Conservation (phyloP, 2,113 vertebrate species). For the Syrmaticus mikado region DNA sequence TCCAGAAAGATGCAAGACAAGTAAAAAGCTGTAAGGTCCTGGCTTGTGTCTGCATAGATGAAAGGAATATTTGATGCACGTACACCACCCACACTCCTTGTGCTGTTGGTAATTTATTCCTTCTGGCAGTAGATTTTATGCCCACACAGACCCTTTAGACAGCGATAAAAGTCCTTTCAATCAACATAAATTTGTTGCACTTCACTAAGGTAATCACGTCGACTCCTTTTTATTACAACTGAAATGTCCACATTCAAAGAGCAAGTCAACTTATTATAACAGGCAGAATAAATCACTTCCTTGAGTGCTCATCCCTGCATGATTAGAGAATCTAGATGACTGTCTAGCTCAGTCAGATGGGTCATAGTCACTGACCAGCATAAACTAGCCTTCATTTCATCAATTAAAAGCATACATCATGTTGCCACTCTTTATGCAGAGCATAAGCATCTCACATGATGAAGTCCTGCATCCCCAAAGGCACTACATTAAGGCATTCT, state of each 20-base stretch:
- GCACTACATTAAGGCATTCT: slow-evolving; percentile 64
- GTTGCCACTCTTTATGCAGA: neutral
- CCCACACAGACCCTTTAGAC: neutral
- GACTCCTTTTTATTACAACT: neutral
- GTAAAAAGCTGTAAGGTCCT: neutral
- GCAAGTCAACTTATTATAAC: neutral
- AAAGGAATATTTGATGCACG: neutral
- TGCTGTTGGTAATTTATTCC: neutral
- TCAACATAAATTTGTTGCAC: neutral
- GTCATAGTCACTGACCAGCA: neutral
- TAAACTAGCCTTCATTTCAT: slow-evolving; percentile 18
- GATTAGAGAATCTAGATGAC: neutral
- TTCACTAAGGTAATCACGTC: slow-evolving; percentile 36
- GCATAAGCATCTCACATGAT: neutral
- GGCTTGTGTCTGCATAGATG: slow-evolving; percentile 29
- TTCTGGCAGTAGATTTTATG: neutral
- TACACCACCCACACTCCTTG: neutral
- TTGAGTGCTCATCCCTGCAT: neutral
- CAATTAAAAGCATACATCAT: slow-evolving; percentile 27
- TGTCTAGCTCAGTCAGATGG: neutral
- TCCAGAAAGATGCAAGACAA: neutral
- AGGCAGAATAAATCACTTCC: neutral
- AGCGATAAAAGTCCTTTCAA: neutral
- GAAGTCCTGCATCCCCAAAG: slow-evolving; percentile 38
- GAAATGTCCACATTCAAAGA: neutral